Base-by-base conservation (phyloP, 2,888 invertebrate genomes). In the Eristalis arbustorum region DNA sequence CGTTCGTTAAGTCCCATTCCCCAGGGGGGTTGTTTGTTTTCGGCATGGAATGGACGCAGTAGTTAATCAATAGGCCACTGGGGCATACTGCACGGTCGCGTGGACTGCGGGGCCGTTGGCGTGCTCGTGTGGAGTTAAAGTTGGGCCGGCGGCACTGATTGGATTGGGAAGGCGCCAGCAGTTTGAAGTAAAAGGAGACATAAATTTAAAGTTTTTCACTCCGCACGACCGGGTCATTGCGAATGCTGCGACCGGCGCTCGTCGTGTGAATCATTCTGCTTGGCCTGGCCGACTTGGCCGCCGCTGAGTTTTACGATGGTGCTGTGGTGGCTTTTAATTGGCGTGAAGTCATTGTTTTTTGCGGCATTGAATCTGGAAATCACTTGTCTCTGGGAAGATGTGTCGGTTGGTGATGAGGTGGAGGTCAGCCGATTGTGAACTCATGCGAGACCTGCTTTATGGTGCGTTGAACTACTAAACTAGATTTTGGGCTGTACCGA, bases 151-250 rank as follows among this genome's bases (percentile, higher is more conserved):
- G 14, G 37, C 63, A 62, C 75, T 76, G 67, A 81, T 69, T 84
- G 64, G 37, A 67, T 73, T 84, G 84, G 81, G 42, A 68, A 59
- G 76, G 76, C 81, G 80, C 84, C 84, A 84, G 57, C 23, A 80
- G 69, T 72, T 72, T 84, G 37, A 68, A 31, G 57, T 78, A 64
- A 72, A 69, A 62, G 76, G 72, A 62, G 76, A 76, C 84, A 76
- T 76, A 72, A 79, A 68, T 73, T 49, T 3, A 22, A 61, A 61
- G 61, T 56, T 76, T 10, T 63, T 76, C 31, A 6, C 37, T 75
- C 64, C 11, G 31, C 56, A 62, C 67, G 64, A 72, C 71, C 25
- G 61, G 49, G 59, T 14, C 59, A 37, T 28, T 68, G 34, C 23
- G 37, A 72, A 18, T 28, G 28, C 37, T 57, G 37, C 37, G n/a